Evolutionary conservation across 2,888 invertebrate genomes (phyloP), one percentile per base, ranked within the genome.

Genomic region (Amblyjoppa proteus): DNA sequence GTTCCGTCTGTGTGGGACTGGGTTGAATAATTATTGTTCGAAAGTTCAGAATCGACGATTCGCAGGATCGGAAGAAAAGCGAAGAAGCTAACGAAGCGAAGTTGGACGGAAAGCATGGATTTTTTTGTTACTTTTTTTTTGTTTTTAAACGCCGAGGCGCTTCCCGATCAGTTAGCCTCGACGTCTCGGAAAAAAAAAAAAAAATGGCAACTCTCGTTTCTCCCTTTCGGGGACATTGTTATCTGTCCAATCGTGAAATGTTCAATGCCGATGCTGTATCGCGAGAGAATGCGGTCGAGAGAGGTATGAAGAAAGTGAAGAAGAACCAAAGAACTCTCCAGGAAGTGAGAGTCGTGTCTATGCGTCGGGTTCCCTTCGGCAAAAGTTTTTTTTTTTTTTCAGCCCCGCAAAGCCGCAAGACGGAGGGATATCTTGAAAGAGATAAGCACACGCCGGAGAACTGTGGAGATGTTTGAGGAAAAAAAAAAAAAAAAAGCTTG

Each of bases 261-360:
- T 81, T 81, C 74, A 69, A 81, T 81, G 73, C 68, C 81, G 74
- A 84, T 81, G 68, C 61, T 28, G 66, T 41, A 81, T 84, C 77
- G 66, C 73, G 45, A 20, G 28, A 45, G 49, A 41, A 66, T 11
- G 69, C 51, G 83, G 25, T 86, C 25, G 38, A 74, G 77, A 68
- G 56, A 61, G 28, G 71, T 38, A 38, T 41, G 66, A 78, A 70
- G 61, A 76, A 69, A 77, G 76, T 13, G 71, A 51, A 68, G 28
- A 76, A 77, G 41, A 41, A 41, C 41, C 41, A 41, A 41, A 41
- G 9, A 41, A 41, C 70, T 79, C 53, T 49, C 25, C 56, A 71
- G 80, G 41, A 61, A 79, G 76, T 77, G 49, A 74, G 53, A 41
- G 41, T 41, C 41, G 41, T 3, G 41, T 13, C 25, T 53, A 41